A percentile compares a stretch with the other conserved stretches of the same genome.
phyloP scores from a whole-genome alignment of 2,797 vertebrate species.

The Paedocypris micromegethes region DNA sequence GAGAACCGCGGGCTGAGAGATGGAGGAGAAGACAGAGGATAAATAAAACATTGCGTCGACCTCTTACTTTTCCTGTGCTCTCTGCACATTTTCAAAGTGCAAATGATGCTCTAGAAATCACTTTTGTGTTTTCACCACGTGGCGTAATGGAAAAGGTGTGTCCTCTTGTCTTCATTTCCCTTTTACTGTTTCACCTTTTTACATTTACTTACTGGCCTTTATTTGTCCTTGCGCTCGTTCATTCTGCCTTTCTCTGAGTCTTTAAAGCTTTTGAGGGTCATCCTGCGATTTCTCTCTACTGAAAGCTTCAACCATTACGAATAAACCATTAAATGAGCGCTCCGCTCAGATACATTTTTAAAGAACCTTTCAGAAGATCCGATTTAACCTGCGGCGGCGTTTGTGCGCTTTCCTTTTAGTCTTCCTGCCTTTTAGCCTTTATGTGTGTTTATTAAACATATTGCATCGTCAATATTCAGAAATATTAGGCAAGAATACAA shows the following conservation, averaged over 20 bases:
- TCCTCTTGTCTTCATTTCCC: conserved; percentile 13
- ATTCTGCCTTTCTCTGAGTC: conserved; percentile 1
- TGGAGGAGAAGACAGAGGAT: conserved; percentile 16
- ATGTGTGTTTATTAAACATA: neutral
- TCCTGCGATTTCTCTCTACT: neutral
- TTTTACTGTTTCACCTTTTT: conserved; percentile 1
- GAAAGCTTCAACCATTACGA: conserved; percentile 20
- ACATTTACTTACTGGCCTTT: neutral
- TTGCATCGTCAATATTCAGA: too few relatives aligned
- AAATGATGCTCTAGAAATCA: conserved; percentile 27
- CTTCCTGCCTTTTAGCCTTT: conserved; percentile 1
- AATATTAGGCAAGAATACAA: too few relatives aligned
- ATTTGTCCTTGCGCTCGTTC: neutral
- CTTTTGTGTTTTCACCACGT: conserved; percentile 9
- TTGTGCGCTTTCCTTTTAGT: neutral
- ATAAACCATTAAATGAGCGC: conserved; percentile 17
- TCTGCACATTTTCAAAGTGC: conserved; percentile 1
- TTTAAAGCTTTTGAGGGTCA: conserved; percentile 9
- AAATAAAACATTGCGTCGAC: conserved; percentile 42
- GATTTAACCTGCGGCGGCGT: conserved; percentile 4
- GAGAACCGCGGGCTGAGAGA: too few relatives aligned
- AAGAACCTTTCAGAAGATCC: conserved; percentile 23
- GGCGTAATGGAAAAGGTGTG: conserved; percentile 37
- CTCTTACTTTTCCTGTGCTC: conserved; percentile 8
- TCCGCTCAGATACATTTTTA: conserved; percentile 23